phyloP scores from a whole-genome alignment of 1,140 invertebrate species.

The Drosophila nigrodunni region DNA sequence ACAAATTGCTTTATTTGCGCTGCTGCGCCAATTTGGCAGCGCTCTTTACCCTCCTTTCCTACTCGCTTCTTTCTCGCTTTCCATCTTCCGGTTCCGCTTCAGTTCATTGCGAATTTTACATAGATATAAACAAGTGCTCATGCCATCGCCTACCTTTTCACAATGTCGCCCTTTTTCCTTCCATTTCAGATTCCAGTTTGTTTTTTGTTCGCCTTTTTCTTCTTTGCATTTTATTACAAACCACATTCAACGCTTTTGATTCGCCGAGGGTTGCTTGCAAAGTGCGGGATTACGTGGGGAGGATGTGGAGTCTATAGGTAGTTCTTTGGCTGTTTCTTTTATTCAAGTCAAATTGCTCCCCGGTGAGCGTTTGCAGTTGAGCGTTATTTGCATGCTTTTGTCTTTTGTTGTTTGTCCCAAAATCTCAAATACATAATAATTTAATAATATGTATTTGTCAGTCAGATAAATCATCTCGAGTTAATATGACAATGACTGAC shows the following conservation, averaged over 20 bases:
- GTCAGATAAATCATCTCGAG: constrained; percentile 75
- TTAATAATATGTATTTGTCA: constrained; percentile 84
- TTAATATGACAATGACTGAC: constrained; percentile 80
- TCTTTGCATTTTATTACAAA: constrained; percentile 69
- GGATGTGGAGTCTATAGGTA: constrained; percentile 53
- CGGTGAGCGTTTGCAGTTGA: constrained; percentile 64
- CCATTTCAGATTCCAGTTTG: neutral
- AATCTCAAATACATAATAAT: constrained; percentile 72
- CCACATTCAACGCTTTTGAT: constrained; percentile 47
- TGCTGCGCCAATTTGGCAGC: constrained; percentile 73
- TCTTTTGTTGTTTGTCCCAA: constrained; percentile 17
- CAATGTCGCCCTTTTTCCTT: constrained; percentile 31
- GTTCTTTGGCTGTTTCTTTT: constrained; percentile 25
- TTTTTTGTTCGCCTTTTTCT: neutral
- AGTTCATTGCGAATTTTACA: constrained; percentile 69
- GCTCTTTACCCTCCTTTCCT: neutral
- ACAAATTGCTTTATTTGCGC: constrained; percentile 84
- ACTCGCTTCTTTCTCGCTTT: constrained; percentile 7
- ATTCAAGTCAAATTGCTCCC: constrained; percentile 77
- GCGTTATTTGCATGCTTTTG: constrained; percentile 73
- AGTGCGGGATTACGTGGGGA: neutral
- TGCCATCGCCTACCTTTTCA: constrained; percentile 68
- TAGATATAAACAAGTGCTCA: constrained; percentile 78
- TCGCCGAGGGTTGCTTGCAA: constrained; percentile 49
- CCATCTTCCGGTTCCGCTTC: constrained; percentile 41